Evolutionary conservation across 2,888 invertebrate species (phyloP).

Genomic region (Cartodere bifasciata): DNA sequence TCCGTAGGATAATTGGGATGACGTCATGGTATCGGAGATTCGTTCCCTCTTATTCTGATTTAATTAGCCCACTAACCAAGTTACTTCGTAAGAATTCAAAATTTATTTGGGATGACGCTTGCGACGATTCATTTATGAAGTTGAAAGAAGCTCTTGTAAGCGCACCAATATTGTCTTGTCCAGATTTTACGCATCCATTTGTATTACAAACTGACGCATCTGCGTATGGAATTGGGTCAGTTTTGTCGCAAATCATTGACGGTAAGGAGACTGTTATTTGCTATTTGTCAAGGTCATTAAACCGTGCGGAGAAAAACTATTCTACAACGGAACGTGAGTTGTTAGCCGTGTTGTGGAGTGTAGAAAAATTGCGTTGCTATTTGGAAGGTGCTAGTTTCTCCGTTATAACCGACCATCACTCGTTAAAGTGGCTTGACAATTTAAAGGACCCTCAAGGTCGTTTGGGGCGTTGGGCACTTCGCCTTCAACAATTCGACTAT

Average conservation of each 20-base stretch:
- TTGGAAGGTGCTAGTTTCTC: slow-evolving; percentile 8
- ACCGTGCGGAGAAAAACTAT: slow-evolving; percentile 5
- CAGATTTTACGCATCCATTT: slow-evolving; percentile 8
- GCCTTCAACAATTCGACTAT: neutral
- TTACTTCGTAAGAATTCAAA: too few species aligned
- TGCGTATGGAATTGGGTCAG: slow-evolving; percentile 9
- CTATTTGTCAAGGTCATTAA: slow-evolving; percentile 6
- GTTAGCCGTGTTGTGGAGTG: slow-evolving; percentile 5
- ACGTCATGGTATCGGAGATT: too few species aligned
- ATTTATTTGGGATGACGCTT: too few species aligned
- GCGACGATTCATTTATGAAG: slow-evolving; percentile 5
- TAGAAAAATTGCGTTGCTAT: slow-evolving; percentile 6
- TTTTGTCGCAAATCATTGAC: slow-evolving; percentile 7
- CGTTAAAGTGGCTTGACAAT: slow-evolving; percentile 7
- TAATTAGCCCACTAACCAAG: too few species aligned
- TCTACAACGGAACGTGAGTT: slow-evolving; percentile 8
- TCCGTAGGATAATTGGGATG: too few species aligned
- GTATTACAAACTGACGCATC: slow-evolving; percentile 10
- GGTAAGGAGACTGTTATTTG: slow-evolving; percentile 9
- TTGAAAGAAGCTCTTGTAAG: slow-evolving; percentile 6
- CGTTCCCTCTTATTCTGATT: too few species aligned
- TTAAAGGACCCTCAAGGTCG: too few species aligned
- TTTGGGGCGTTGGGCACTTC: too few species aligned
- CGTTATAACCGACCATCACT: slow-evolving; percentile 10
- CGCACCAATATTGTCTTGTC: slow-evolving; percentile 9